phyloP scores from a whole-genome alignment of 2,888 invertebrate species.

The Nycteola revayana region DNA sequence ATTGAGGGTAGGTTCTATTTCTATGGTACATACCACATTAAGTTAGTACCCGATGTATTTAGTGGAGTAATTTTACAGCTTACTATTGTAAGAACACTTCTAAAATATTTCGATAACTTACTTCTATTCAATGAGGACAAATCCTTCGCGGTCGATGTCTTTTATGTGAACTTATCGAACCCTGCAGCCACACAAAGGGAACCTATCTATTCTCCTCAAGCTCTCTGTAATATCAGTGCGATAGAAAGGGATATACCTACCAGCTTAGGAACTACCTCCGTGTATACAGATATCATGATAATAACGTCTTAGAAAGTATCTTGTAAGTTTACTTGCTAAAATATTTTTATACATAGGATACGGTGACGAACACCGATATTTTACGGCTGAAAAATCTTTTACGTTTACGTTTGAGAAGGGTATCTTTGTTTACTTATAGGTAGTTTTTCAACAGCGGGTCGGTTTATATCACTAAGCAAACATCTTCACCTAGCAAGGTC shows the following conservation, averaged over 20 bases:
- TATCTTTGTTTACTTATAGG: too few relatives aligned
- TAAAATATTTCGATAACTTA: constrained; percentile 17
- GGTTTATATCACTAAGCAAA: too few relatives aligned
- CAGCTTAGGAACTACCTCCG: constrained; percentile 5
- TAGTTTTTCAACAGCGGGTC: too few relatives aligned
- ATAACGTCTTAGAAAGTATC: constrained; percentile 13
- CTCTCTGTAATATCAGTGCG: constrained; percentile 20
- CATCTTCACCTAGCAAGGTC: too few relatives aligned
- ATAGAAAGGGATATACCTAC: constrained; percentile 16
- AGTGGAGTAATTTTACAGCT: too few relatives aligned
- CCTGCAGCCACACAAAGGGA: constrained; percentile 11
- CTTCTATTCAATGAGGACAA: constrained; percentile 14
- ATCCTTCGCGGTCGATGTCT: constrained; percentile 15
- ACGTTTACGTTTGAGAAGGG: too few relatives aligned
- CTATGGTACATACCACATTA: too few relatives aligned
- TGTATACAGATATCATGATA: constrained; percentile 10
- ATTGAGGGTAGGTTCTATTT: too few relatives aligned
- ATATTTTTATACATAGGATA: background rate
- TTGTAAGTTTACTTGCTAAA: constrained; percentile 2
- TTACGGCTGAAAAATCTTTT: too few relatives aligned
- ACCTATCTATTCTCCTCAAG: constrained; percentile 20
- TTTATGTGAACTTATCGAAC: constrained; percentile 26
- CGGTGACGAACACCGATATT: too few relatives aligned
- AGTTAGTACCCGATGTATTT: too few relatives aligned
- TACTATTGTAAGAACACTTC: constrained; percentile 9